These are phyloP conservation scores for Erynnis tages DNA, from an alignment of 2,888 invertebrate genomes.

Conservation along the genomic window DNA sequence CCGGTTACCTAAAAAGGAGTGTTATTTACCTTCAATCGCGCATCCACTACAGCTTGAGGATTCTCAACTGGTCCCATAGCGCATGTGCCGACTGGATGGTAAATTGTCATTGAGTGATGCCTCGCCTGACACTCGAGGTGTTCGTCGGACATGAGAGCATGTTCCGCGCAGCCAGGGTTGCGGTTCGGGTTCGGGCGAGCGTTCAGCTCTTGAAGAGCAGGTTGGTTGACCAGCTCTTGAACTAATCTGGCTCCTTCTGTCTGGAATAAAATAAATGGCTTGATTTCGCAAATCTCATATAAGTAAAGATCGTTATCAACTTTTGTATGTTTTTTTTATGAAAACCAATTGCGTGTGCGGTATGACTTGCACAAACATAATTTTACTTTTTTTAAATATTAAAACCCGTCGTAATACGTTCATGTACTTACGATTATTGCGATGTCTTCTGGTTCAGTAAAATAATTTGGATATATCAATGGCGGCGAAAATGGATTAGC, in stretches of 20 bases:
- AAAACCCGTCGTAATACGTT: too few species aligned
- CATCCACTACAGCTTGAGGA: slow-evolving; percentile 85
- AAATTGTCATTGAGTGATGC: slow-evolving; percentile 89
- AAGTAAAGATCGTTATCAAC: too few species aligned
- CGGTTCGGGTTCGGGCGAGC: slow-evolving; percentile 83
- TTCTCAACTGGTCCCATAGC: slow-evolving; percentile 86
- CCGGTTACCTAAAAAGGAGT: too few species aligned
- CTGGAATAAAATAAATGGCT: slow-evolving; percentile 60
- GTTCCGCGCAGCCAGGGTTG: slow-evolving; percentile 84
- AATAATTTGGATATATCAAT: slow-evolving; percentile 94
- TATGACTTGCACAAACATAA: too few species aligned
- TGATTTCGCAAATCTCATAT: too few species aligned
- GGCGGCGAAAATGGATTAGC: slow-evolving; percentile 87
- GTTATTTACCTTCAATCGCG: slow-evolving; percentile 80
- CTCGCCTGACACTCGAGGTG: slow-evolving; percentile 89
- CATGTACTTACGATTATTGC: slow-evolving; percentile 83
- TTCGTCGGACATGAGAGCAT: slow-evolving; percentile 85
- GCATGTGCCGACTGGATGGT: slow-evolving; percentile 91
- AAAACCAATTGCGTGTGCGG: too few species aligned
- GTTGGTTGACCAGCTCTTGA: slow-evolving; percentile 81
- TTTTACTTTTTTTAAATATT: too few species aligned
- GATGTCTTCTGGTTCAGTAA: slow-evolving; percentile 86
- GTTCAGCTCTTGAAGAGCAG: slow-evolving; percentile 82
- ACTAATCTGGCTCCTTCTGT: slow-evolving; percentile 88
- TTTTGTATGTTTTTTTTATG: too few species aligned